Base-by-base conservation (phyloP, 2,113 vertebrate species). In the Caranx ignobilis region DNA sequence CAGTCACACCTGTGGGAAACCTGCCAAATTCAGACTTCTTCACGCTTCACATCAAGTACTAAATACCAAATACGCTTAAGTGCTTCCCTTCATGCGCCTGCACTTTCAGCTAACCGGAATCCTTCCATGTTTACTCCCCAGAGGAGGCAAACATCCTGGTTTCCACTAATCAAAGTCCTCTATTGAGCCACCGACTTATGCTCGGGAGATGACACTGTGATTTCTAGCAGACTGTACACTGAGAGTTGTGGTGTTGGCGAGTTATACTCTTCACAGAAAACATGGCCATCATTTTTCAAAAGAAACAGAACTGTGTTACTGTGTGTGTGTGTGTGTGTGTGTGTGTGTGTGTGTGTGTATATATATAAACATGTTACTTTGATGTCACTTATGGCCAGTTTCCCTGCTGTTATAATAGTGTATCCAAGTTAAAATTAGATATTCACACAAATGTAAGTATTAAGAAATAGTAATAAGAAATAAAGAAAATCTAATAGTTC, bases 131-230 rank as follows among this genome's bases (percentile, higher is more conserved):
- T 63, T 59, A 41, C 37, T 60, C 55, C 45, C 32, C 16, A 19
- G 67, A 63, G 43, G 8, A 63, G 21, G 45, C 18, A 41, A 34
- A 39, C 21, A 12, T 60, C n/a, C 31, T 50, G 1, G 47, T 63
- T 71, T 31, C 21, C 32, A 50, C 31, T 26, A 56, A 1, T 69
- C 1, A 77, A 47, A 61, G 50, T 18, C 32, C 10, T 70, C 26
- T 61, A 65, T 34, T 78, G 75, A 85, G 32, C 31, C 4, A 15
- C 4, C 56, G 71, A 59, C 31, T 67, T 13, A 5, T 45, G 50
- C 10, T 77, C 2, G 34, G 62, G 26, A 84, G n/a, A 69, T 63
- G 19, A 34, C 9, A 9, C 18, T 69, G 21, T 39, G 45, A 60
- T 59, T 67, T 39, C 1, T 34, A 3, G 3, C 26, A 18, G 48